A percentile compares a stretch with the other conserved stretches of the same genome.
Evolutionary conservation across 2,113 vertebrate genomes (phyloP).

Genomic region (Chelonoidis abingdonii): DNA sequence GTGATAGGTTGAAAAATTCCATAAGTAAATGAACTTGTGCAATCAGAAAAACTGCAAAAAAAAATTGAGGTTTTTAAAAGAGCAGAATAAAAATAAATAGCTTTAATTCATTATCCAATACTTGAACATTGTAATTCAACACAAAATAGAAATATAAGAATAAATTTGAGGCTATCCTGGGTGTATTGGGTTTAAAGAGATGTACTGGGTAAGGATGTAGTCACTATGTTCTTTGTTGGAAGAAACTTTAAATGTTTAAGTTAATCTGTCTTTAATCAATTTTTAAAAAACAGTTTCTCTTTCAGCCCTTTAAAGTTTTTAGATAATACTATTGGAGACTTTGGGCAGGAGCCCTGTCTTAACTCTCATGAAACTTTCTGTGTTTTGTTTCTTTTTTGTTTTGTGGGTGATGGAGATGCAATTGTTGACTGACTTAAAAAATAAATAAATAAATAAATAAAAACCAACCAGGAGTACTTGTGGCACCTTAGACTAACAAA

Average conservation of each 20-base stretch:
- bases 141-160: neutral
- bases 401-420: neutral
- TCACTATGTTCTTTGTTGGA: neutral
- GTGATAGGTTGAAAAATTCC: neutral
- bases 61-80: neutral
- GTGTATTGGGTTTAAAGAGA: neutral
- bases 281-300: no score
- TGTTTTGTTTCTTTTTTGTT: neutral
- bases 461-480: no score
- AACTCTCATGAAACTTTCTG: neutral
- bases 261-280: neutral
- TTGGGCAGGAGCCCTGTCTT: neutral
- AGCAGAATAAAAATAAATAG: neutral
- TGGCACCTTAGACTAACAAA: no score
- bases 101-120: neutral
- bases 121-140: neutral
- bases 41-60: neutral
- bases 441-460: no score
- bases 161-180: neutral
- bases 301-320: neutral
- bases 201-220: neutral
- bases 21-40: neutral
- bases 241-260: neutral
- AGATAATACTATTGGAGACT: neutral
- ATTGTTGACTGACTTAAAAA: no score